Conservation (phyloP, 2,888 invertebrate species). For the Sarcophaga caerulescens region DNA sequence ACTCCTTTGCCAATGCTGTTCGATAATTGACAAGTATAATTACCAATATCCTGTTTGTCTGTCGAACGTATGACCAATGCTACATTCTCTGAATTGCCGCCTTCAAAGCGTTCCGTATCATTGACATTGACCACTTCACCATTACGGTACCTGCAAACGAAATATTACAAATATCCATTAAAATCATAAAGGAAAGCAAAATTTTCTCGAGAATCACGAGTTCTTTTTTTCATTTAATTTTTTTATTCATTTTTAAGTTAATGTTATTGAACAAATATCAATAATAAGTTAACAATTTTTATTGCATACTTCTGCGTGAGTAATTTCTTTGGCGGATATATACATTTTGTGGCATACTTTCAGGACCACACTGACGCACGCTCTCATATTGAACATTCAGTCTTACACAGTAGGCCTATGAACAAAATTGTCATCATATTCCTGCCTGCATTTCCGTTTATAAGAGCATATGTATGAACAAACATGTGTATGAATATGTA, state of each 20-base stretch:
- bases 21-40: constrained; percentile 90
- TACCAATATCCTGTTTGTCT: constrained; percentile 89
- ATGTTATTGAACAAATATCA: constrained; percentile 44
- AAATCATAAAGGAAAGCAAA: not conserved
- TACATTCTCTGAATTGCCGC: constrained; percentile 88
- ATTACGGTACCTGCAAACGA: constrained; percentile 85
- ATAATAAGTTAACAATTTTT: constrained; percentile 52
- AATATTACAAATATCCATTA: constrained; percentile 8
- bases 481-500: too few species aligned
- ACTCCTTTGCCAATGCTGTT: constrained; percentile 90
- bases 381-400: not conserved
- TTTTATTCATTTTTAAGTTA: constrained; percentile 44
- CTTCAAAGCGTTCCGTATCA: constrained; percentile 86
- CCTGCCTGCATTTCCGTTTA: not conserved
- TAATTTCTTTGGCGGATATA: constrained; percentile 52
- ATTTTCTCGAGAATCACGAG: not conserved
- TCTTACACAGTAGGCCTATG: not conserved
- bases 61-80: constrained; percentile 90
- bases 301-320: constrained; percentile 37
- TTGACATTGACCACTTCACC: constrained; percentile 84
- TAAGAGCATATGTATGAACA: not conserved
- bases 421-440: constrained; percentile 29
- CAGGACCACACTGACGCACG: not conserved
- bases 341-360: constrained; percentile 40
- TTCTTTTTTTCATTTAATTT: constrained; percentile 31